Conservation (phyloP, 2,797 vertebrate genomes). For the Catamblyrhynchus diadema region DNA sequence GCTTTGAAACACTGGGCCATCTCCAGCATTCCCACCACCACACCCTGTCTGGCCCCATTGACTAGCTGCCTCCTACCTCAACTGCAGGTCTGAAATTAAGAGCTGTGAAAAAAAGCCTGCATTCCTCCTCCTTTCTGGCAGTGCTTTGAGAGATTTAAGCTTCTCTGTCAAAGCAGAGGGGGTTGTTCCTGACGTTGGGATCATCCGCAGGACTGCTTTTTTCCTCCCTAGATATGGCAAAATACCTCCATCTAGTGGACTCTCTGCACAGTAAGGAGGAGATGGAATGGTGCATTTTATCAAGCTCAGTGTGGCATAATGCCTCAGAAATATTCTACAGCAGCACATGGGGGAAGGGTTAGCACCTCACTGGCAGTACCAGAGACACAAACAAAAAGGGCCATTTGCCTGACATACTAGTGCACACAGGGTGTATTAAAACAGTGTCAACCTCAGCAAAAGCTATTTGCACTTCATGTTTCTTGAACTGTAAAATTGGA, state of each 20-base stretch:
- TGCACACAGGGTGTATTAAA: neutral
- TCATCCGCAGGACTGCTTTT: neutral
- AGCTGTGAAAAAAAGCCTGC: neutral
- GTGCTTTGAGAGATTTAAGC: neutral
- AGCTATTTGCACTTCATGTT: neutral
- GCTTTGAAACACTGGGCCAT: neutral
- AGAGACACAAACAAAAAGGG: neutral
- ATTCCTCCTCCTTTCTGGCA: neutral
- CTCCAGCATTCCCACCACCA: neutral
- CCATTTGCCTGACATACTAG: neutral
- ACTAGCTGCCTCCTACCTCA: neutral
- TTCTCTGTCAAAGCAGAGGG: neutral
- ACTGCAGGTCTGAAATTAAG: neutral
- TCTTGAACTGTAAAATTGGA: neutral
- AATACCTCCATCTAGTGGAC: constrained; percentile 79
- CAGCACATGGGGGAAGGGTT: neutral
- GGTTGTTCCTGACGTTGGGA: neutral
- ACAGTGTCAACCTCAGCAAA: neutral
- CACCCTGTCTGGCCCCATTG: neutral
- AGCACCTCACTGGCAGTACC: neutral
- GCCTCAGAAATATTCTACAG: neutral
- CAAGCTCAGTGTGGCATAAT: neutral
- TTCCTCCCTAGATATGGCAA: constrained; percentile 37
- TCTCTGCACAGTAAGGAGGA: neutral
- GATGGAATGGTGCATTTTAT: neutral